These are phyloP conservation scores for Fragum whitleyi DNA, from an alignment of 2,888 invertebrate genomes.

Conservation along the genomic window DNA sequence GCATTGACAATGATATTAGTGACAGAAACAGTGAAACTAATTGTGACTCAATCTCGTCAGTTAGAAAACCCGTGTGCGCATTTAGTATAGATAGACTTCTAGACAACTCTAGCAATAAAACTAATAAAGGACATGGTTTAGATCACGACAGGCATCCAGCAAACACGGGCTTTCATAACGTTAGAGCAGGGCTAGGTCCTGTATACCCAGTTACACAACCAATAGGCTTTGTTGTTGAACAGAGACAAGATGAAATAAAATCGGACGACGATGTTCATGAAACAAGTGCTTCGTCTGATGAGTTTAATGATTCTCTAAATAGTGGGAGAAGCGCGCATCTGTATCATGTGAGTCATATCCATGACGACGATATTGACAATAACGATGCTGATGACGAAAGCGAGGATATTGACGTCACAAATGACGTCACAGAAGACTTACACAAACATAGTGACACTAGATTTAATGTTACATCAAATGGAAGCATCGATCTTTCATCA, in stretches of 20 bases:
- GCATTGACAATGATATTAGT: constrained; percentile 10
- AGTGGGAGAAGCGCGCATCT: constrained; percentile 32
- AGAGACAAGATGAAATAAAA: constrained; percentile 68
- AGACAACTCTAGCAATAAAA: constrained; percentile 79
- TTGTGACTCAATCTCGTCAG: constrained; percentile 22
- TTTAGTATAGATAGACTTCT: constrained; percentile 86
- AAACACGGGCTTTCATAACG: constrained; percentile 85
- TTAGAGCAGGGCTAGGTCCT: constrained; percentile 83
- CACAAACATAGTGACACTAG: neutral
- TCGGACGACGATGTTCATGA: constrained; percentile 57
- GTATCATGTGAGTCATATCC: neutral
- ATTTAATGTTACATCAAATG: constrained; percentile 28
- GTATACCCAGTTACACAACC: constrained; percentile 86
- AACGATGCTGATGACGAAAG: constrained; percentile 26
- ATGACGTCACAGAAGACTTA: neutral
- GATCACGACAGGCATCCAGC: constrained; percentile 86
- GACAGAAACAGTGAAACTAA: constrained; percentile 16
- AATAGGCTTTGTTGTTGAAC: constrained; percentile 85
- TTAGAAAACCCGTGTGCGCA: constrained; percentile 69
- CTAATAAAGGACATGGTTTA: constrained; percentile 85
- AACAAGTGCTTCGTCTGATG: constrained; percentile 54
- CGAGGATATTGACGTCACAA: constrained; percentile 57
- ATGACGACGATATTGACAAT: neutral
- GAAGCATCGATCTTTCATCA: constrained; percentile 19
- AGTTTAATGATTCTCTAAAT: constrained; percentile 28